These are phyloP conservation scores for Byasa hedistus DNA, from an alignment of 2,888 invertebrate species.

Conservation along the genomic window DNA sequence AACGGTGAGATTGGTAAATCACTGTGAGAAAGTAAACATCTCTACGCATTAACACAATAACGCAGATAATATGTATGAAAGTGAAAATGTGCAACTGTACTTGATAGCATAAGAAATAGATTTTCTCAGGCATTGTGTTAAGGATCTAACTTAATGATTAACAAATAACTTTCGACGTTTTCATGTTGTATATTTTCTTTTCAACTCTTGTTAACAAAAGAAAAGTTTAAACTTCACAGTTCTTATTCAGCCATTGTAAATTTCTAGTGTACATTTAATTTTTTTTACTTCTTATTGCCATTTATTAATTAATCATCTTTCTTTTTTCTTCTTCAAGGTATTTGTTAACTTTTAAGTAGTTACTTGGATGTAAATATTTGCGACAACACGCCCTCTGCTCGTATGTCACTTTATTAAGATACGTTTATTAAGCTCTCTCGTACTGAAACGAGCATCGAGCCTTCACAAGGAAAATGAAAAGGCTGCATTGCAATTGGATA, in stretches of 20 bases:
- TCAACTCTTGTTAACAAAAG: too few relatives aligned
- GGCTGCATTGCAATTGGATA: not conserved
- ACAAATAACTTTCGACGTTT: not conserved
- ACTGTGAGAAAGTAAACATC: conserved; percentile 26
- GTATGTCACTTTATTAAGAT: not conserved
- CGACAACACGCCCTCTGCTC: not conserved
- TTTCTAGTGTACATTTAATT: too few relatives aligned
- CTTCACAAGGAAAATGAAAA: not conserved
- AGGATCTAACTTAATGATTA: not conserved
- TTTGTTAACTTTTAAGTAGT: too few relatives aligned
- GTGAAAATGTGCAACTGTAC: conserved; percentile 21
- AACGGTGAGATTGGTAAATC: conserved; percentile 26
- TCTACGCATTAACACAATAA: conserved; percentile 17
- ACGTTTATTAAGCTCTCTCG: not conserved
- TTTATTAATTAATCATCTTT: too few relatives aligned
- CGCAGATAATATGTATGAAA: conserved; percentile 22
- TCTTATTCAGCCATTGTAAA: not conserved
- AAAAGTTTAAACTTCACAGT: not conserved
- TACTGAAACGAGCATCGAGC: not conserved
- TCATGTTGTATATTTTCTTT: too few relatives aligned
- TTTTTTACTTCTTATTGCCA: too few relatives aligned
- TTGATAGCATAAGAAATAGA: conserved; percentile 6
- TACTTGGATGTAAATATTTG: not conserved
- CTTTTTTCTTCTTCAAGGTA: too few relatives aligned
- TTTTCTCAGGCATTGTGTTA: conserved; percentile 19